phyloP scores from a whole-genome alignment of 2,888 invertebrate species.

The Diploptera punctata region DNA sequence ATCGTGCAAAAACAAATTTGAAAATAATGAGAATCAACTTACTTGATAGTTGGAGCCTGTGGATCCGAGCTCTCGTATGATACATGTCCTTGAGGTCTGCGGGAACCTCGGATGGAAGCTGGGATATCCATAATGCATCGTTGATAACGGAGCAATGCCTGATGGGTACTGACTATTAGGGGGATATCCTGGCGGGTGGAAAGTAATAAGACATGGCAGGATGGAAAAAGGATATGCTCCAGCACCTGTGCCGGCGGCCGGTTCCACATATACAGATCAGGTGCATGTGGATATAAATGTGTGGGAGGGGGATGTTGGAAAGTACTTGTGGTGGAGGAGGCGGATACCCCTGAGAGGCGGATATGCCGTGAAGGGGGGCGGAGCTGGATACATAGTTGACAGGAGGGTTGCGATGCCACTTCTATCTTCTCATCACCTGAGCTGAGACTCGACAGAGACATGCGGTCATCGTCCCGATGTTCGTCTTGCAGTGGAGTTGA shows the following conservation, averaged over 20 bases:
- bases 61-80: slow-evolving; percentile 43
- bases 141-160: slow-evolving; percentile 31
- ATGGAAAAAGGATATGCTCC: slow-evolving; percentile 51
- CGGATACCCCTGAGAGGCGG: slow-evolving; percentile 43
- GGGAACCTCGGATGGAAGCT: slow-evolving; percentile 53
- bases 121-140: slow-evolving; percentile 47
- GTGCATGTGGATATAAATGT: not conserved
- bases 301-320: slow-evolving; percentile 43
- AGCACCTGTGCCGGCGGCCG: slow-evolving; percentile 38
- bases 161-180: slow-evolving; percentile 42
- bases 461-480: slow-evolving; percentile 66
- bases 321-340: slow-evolving; percentile 35
- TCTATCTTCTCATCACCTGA: slow-evolving; percentile 84
- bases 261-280: slow-evolving; percentile 27
- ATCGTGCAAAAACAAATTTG: no score
- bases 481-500: slow-evolving; percentile 53
- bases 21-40: slow-evolving; percentile 32
- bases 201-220: no score
- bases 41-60: slow-evolving; percentile 76
- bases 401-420: slow-evolving; percentile 57
- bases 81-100: slow-evolving; percentile 52
- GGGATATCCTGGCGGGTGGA: slow-evolving; percentile 44
- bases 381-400: slow-evolving; percentile 33
- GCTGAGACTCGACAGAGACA: slow-evolving; percentile 86
- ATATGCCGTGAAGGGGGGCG: slow-evolving; percentile 39